Evolutionary conservation across 2,113 vertebrate species (phyloP), one percentile per base, ranked within the genome.

Genomic region (Machaerirhynchus nigripectus): DNA sequence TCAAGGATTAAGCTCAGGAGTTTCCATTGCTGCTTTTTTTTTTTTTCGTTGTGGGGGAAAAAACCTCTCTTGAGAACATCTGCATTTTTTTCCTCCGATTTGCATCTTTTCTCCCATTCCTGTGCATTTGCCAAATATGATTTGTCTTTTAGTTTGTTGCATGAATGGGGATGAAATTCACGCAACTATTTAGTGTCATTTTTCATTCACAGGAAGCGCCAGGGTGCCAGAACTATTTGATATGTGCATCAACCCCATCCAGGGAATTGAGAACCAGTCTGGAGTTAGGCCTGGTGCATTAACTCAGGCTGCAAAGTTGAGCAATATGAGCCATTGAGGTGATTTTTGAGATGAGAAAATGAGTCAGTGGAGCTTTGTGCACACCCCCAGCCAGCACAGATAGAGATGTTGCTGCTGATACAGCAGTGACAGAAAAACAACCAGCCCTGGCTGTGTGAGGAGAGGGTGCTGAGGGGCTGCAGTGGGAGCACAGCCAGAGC

Each of bases 131-230:
- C 91, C 96, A 95, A 91, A 91, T 15, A 63, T 10, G 60, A 95
- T 40, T 59, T 89, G 84, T 76, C 57, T 84, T 73, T 50, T 15
- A 49, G 74, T 33, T 65, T 42, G 75, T 9, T 91, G 69, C 61
- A 82, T 89, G 74, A 96, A 96, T 87, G 89, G 74, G 91, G 67
- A 91, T 76, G 56, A 95, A 85, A 79, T 33, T 30, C 93, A 64
- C 37, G 57, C 61, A 75, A 84, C 69, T 39, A 27, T 87, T 93
- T 20, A 8, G 28, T 42, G 63, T 89, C 84, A 91, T 95, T 91
- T 81, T 82, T 90, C 94, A 94, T 84, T 95, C 95, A 78, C 60
- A 61, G 91, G 65, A 89, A 95, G 68, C 6, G 3, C 30, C 73
- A 37, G 40, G 37, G 53, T 64, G 96, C 87, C 93, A 95, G 74